phyloP scores from a whole-genome alignment of 1,140 invertebrate genomes.

The Lutraria rhynchaena region DNA sequence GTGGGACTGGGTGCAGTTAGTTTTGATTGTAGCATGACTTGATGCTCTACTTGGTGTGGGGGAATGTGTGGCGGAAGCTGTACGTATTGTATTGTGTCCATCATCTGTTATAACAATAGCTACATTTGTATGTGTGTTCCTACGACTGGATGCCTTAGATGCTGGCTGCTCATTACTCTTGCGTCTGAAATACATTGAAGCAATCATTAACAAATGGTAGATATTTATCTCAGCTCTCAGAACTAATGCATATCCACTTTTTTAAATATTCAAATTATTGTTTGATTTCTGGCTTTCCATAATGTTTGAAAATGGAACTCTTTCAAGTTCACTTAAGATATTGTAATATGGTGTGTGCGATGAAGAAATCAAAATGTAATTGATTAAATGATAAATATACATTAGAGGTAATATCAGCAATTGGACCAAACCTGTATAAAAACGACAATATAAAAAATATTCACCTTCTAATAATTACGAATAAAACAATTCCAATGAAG shows the following conservation, averaged over 20 bases:
- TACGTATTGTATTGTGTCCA: background rate
- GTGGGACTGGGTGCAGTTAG: slow-evolving; percentile 56
- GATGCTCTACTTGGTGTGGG: slow-evolving; percentile 44
- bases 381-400: too few relatives aligned
- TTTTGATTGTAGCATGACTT: slow-evolving; percentile 56
- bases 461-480: slow-evolving; percentile 45
- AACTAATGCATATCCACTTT: too few relatives aligned
- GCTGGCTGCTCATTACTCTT: background rate
- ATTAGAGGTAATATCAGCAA: too few relatives aligned
- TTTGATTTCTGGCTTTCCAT: background rate
- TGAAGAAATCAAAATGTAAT: background rate
- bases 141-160: background rate
- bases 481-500: slow-evolving; percentile 37
- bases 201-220: too few relatives aligned
- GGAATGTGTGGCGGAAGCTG: slow-evolving; percentile 26
- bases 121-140: slow-evolving; percentile 39
- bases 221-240: too few relatives aligned
- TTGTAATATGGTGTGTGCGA: too few relatives aligned
- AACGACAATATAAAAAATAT: too few relatives aligned
- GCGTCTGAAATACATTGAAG: slow-evolving; percentile 8
- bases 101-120: slow-evolving; percentile 28
- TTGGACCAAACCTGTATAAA: too few relatives aligned
- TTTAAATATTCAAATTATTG: background rate
- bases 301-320: background rate
- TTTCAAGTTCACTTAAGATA: background rate